Conservation (phyloP, 2,888 invertebrate genomes). For the Camptogramma bilineatum region DNA sequence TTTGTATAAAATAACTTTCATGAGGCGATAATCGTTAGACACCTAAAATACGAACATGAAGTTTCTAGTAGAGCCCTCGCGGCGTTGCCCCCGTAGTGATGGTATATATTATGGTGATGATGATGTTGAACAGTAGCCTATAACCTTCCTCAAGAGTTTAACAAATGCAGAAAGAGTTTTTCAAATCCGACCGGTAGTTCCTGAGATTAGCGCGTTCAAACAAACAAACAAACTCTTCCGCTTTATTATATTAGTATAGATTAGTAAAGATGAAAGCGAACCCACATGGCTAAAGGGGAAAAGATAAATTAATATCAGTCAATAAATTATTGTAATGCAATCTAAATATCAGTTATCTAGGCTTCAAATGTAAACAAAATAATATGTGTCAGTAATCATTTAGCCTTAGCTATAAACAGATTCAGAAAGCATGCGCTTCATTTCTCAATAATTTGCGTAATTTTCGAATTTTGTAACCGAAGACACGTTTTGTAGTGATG, state of each 20-base stretch:
- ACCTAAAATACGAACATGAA: no score
- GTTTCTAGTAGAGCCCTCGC: no score
- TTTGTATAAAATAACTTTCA: no score
- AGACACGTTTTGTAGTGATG: conserved; percentile 7
- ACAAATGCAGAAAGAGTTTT: no score
- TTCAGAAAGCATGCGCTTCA: not conserved
- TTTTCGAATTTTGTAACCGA: conserved; percentile 7
- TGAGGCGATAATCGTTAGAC: no score
- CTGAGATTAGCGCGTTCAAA: no score
- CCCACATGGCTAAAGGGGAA: not conserved
- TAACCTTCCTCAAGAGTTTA: no score
- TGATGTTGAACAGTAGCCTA: no score
- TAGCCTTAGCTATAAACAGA: not conserved
- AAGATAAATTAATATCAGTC: not conserved
- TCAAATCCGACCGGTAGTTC: no score
- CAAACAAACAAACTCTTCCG: not conserved
- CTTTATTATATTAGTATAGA: not conserved
- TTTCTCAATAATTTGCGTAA: conserved; percentile 9
- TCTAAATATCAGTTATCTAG: not conserved
- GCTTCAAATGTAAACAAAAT: not conserved
- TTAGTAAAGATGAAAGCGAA: not conserved
- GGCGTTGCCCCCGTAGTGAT: no score
- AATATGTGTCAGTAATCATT: not conserved
- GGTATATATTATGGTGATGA: no score
- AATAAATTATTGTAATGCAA: not conserved